Evolutionary conservation across 2,888 invertebrate species (phyloP), one percentile per base, ranked within the genome.

Genomic region (Dolomedes plantarius): DNA sequence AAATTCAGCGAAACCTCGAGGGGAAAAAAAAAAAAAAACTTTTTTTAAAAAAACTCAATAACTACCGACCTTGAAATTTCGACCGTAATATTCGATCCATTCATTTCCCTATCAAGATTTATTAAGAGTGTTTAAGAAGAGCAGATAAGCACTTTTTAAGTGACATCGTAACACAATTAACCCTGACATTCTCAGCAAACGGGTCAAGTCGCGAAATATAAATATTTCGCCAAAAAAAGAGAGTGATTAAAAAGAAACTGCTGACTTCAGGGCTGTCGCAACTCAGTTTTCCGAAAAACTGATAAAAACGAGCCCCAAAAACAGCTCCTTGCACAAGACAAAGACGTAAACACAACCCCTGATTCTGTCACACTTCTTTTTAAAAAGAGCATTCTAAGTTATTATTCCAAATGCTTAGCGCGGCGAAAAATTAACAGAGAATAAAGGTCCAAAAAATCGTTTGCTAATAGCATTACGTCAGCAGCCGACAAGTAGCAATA

Each of bases 111-210:
- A n/a, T n/a, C n/a, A 7, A 46, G 19, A 56, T 56, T 56, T 23
- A 23, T 23, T 23, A 56, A 56, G 56, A 3, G 56, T 56, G 19
- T 5, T 23, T 56, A 7, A 56, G 56, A 56, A 36, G 9, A 9
- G 7, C n/a, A 7, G 46, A 46, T 46, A 46, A 46, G 46, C 46
- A 36, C 11, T 11, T 5, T 11, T 11, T 16, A 46, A 46, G 46
- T 46, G 46, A 46, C 46, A 56, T 5, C 56, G 3, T 23, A 56
- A 31, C 36, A 76, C 76, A 83, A 83, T 83, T 83, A 83, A 76
- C 82, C 82, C 82, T 83, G 76, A 83, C 82, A 76, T 32, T 50
- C 19, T n/a, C n/a, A 27, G 16, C 41, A 73, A 29, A 29, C 41
- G 46, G 76, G 74, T 72, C 71, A 72, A 36, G n/a, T 16, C 27